Conservation (phyloP, 2,888 invertebrate genomes). For the Venustoraphidia nigricollis region DNA sequence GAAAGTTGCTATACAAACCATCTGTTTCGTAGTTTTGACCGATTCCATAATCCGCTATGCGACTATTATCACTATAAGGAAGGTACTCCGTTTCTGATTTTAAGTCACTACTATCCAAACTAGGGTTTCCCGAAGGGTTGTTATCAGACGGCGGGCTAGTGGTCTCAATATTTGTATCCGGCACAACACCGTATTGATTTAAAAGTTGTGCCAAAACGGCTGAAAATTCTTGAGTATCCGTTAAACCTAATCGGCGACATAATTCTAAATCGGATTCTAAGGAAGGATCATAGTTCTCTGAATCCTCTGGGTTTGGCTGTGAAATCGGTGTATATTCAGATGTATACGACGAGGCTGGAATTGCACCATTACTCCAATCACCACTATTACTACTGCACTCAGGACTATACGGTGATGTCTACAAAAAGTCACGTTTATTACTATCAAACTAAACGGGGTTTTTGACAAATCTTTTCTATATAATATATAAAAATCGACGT, state of each 20-base stretch:
- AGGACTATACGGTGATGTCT: slow-evolving; percentile 42
- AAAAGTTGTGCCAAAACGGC: slow-evolving; percentile 18
- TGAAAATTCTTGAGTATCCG: slow-evolving; percentile 18
- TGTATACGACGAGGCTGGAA: background rate
- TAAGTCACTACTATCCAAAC: too few species aligned
- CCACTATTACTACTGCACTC: slow-evolving; percentile 31
- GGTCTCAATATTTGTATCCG: slow-evolving; percentile 3
- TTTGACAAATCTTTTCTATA: too few species aligned
- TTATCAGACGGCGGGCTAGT: too few species aligned
- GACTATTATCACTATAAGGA: too few species aligned
- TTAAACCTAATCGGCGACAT: slow-evolving; percentile 13
- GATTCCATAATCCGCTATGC: too few species aligned
- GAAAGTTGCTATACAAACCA: too few species aligned
- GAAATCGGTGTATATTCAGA: background rate
- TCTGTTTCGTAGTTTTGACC: too few species aligned
- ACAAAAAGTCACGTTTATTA: slow-evolving; percentile 8
- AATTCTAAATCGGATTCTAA: slow-evolving; percentile 9
- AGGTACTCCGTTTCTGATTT: too few species aligned
- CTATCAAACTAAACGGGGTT: background rate
- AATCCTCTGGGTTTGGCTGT: background rate
- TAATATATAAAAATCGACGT: too few species aligned
- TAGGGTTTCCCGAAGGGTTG: too few species aligned
- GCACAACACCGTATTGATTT: slow-evolving; percentile 17
- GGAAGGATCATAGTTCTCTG: background rate
- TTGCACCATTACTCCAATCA: slow-evolving; percentile 2